These are phyloP conservation scores for Scaptomyza montana DNA, from an alignment of 1,140 invertebrate genomes.

Conservation along the genomic window DNA sequence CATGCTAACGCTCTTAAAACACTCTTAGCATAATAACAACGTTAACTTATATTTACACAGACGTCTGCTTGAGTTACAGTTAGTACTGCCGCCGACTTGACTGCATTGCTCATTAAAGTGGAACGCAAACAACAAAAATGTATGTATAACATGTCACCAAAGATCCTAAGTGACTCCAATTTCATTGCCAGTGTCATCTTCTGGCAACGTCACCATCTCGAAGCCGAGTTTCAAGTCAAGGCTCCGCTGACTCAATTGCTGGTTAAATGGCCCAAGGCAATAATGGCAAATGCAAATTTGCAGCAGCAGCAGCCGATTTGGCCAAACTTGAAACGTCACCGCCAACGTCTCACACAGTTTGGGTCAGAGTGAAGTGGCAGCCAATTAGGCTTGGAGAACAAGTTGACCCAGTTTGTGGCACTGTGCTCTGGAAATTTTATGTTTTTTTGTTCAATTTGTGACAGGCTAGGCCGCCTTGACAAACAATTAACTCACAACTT, in stretches of 20 bases:
- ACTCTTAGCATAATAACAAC: no score
- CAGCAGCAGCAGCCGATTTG: conserved; percentile 12
- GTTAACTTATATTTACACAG: background rate
- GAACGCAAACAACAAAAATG: background rate
- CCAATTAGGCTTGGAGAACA: conserved; percentile 46
- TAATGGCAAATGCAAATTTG: conserved; percentile 8
- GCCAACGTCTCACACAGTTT: conserved; percentile 13
- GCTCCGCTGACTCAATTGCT: conserved; percentile 31
- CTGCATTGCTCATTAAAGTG: conserved; percentile 40
- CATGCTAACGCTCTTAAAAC: conserved; percentile 1
- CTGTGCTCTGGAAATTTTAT: conserved; percentile 14
- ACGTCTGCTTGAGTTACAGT: conserved; percentile 26
- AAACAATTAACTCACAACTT: conserved; percentile 62
- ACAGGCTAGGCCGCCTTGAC: conserved; percentile 58
- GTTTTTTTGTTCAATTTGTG: conserved; percentile 34
- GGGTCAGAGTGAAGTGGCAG: conserved; percentile 30
- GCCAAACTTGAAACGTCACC: conserved; percentile 38
- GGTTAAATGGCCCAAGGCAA: conserved; percentile 47
- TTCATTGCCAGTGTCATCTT: conserved; percentile 50
- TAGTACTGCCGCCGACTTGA: conserved; percentile 2
- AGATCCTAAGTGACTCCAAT: conserved; percentile 32
- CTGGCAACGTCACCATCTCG: conserved; percentile 8
- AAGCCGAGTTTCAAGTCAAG: conserved; percentile 20
- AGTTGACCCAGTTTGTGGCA: conserved; percentile 64
- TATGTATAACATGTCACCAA: conserved; percentile 14